phyloP scores from a whole-genome alignment of 2,797 vertebrate genomes.

The Macrochelys suwanniensis region DNA sequence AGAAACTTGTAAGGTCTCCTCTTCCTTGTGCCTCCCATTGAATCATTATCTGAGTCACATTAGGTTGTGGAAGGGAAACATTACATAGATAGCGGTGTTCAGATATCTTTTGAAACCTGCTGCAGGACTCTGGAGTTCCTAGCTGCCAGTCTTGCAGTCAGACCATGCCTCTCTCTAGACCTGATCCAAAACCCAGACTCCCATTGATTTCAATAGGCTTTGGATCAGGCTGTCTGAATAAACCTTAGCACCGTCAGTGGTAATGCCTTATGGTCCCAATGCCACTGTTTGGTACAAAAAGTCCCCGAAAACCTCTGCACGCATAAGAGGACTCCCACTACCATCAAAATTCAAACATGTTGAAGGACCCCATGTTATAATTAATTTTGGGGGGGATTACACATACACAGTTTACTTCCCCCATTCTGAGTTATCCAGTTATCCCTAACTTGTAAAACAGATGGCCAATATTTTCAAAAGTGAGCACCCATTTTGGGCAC shows the following conservation, averaged over 20 bases:
- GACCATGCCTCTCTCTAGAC: not conserved
- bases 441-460: not conserved
- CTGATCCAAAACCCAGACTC: not conserved
- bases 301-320: not conserved
- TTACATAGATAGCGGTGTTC: not conserved
- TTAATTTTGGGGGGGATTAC: not conserved
- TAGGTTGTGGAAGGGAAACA: not conserved
- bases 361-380: not conserved
- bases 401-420: not conserved
- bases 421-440: not conserved
- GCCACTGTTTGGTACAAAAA: fast-evolving
- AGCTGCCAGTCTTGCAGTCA: not conserved
- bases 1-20: fast-evolving
- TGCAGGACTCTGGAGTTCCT: not conserved
- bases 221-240: not conserved
- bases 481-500: not conserved
- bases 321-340: not conserved
- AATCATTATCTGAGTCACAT: not conserved
- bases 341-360: not conserved
- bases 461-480: not conserved
- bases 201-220: not conserved
- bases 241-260: not conserved
- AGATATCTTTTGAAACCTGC: fast-evolving
- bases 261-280: not conserved
- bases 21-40: not conserved